A percentile compares a stretch with the other conserved stretches of the same genome.
phyloP scores from a whole-genome alignment of 2,797 vertebrate species.

The Calcarius lapponicus region DNA sequence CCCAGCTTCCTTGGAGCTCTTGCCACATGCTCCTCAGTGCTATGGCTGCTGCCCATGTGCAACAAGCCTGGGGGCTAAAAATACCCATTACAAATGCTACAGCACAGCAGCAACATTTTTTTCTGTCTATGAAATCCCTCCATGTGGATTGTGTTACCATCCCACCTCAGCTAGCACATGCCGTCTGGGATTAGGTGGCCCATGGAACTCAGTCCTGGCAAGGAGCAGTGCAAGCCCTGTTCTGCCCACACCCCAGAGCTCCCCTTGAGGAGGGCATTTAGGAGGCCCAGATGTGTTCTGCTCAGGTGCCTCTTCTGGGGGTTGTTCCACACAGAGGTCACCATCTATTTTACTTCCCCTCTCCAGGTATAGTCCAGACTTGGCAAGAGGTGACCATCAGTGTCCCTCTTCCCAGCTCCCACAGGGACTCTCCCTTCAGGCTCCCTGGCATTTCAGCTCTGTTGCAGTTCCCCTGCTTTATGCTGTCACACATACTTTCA shows the following conservation, averaged over 20 bases:
- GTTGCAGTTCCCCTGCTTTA: neutral
- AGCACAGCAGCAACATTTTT: neutral
- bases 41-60: neutral
- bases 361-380: neutral
- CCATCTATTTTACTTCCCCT: neutral
- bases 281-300: neutral
- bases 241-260: neutral
- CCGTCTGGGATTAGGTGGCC: neutral
- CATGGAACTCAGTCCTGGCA: rapidly evolving
- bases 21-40: neutral
- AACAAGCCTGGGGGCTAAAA: neutral
- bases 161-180: neutral
- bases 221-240: neutral
- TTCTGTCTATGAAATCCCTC: neutral
- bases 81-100: neutral
- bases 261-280: neutral
- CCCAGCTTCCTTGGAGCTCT: neutral
- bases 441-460: neutral
- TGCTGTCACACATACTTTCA: neutral
- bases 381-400: neutral
- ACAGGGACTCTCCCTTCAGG: neutral
- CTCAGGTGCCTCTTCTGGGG: neutral
- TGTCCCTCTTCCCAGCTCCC: neutral
- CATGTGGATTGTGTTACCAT: neutral
- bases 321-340: neutral